Base-by-base conservation (phyloP, 2,888 invertebrate genomes). In the Pandemis heparana region DNA sequence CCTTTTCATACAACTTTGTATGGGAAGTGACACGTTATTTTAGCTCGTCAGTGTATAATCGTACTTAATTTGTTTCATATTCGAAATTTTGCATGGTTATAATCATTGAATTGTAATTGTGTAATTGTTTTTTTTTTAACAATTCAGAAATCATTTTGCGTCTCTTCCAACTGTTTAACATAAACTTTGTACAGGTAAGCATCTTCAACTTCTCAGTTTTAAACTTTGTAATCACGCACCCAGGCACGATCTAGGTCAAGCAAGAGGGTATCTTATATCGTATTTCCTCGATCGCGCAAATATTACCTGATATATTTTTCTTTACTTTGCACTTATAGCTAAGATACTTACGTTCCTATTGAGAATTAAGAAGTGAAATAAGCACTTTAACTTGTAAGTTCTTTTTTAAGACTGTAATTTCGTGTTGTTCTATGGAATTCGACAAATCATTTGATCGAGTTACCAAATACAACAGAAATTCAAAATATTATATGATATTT, bases 301-400 rank as follows among this genome's bases (percentile, higher is more conserved):
- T 53, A 32, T 32, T 32, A 53, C 53, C 53, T 53, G 53, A 53
- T 53, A 18, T 53, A 18, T 53, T 53, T 51, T 53, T 53, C 53
- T 53, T 53, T 53, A 18, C 53, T 53, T 8, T 16, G 16, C 51
- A 53, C 53, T 53, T 53, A 53, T 16, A 18, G 53, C 53, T 53
- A 53, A 18, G 18, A 9, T 8, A 7, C 6, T 16, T n/a, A 18
- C 53, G 53, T 9, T 0, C 23, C 23, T 32, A 18, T 16, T 18
- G 18, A 18, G 53, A 53, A 53, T 53, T 4, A 9, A 53, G 16
- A 53, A 53, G 53, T 53, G 1, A 53, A 18, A 53, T 53, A 53
- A 18, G 18, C 48, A 14, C 7, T 48, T 14, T 14, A 14, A 32
- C 23, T 32, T 32, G 2, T 0, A 32, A 32, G 23, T 32, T 2